A percentile compares a stretch with the other conserved stretches of the same genome.
Conservation (phyloP, 2,113 vertebrate genomes). For the Cinclus cinclus region DNA sequence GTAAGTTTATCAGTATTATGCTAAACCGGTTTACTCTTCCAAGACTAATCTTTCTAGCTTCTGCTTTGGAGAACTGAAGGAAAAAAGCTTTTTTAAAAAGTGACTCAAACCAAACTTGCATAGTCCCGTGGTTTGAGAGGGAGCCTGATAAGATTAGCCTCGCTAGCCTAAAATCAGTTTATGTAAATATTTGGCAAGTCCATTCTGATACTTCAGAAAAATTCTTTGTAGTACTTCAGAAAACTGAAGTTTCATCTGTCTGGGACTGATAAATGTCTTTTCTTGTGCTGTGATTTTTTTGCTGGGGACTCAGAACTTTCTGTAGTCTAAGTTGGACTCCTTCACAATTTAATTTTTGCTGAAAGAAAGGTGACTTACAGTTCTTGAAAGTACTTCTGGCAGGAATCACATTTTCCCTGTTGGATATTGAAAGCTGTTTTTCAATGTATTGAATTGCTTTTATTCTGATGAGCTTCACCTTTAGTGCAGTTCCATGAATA, state of each 20-base stretch:
- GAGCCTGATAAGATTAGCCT: constrained; percentile 13
- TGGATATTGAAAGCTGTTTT: not conserved
- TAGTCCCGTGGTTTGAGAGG: not conserved
- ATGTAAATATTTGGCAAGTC: not conserved
- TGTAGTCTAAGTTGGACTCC: not conserved
- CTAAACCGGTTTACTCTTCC: not conserved
- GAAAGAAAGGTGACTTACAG: not conserved
- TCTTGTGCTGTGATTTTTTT: not conserved
- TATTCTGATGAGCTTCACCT: not conserved
- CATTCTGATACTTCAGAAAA: not conserved
- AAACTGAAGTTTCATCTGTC: not conserved
- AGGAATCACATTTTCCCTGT: not conserved
- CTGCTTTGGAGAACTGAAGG: not conserved
- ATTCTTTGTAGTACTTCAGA: not conserved
- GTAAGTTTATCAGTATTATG: not conserved
- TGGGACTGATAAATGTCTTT: not conserved
- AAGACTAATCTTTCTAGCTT: not conserved
- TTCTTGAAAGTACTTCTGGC: not conserved
- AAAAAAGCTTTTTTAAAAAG: not conserved
- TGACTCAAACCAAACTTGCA: not conserved
- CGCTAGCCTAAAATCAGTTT: not conserved
- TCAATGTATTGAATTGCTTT: not conserved
- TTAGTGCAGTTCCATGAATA: not conserved
- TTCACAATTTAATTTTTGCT: not conserved
- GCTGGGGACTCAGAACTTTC: not conserved